Evolutionary conservation across 1,140 invertebrate species (phyloP).

Genomic region (Scylla paramamosain): DNA sequence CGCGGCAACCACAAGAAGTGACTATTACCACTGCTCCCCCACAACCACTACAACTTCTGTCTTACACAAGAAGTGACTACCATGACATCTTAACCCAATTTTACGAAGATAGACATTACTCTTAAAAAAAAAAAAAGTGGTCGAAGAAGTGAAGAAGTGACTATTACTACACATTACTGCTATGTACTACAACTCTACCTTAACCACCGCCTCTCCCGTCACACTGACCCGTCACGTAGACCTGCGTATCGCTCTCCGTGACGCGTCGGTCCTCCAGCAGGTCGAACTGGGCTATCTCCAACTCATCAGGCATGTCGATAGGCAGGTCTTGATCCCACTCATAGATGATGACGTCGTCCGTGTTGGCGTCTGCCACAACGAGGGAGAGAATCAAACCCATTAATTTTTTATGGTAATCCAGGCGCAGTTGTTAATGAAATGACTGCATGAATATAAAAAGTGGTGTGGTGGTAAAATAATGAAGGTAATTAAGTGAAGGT

Average conservation of each 20-base stretch:
- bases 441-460: too few relatives aligned
- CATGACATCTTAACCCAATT: too few relatives aligned
- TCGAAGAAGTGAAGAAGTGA: too few relatives aligned
- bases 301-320: slow-evolving; percentile 65
- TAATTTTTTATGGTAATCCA: background rate
- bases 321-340: slow-evolving; percentile 49
- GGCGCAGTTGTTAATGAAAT: too few relatives aligned
- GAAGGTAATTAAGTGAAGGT: background rate
- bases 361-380: slow-evolving; percentile 72
- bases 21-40: too few relatives aligned
- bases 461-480: background rate
- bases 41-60: too few relatives aligned
- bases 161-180: too few relatives aligned
- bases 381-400: background rate
- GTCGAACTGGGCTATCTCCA: slow-evolving; percentile 76
- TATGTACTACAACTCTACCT: too few relatives aligned
- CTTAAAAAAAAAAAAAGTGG: too few relatives aligned
- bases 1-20: too few relatives aligned
- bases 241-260: slow-evolving; percentile 47
- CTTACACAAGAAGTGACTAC: too few relatives aligned
- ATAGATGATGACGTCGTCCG: slow-evolving; percentile 73
- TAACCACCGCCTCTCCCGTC: background rate
- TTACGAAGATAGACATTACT: too few relatives aligned
- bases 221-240: slow-evolving; percentile 67
- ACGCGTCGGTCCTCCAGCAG: background rate